Conservation (phyloP, 1,140 invertebrate genomes). For the Tetraneura akinire region DNA sequence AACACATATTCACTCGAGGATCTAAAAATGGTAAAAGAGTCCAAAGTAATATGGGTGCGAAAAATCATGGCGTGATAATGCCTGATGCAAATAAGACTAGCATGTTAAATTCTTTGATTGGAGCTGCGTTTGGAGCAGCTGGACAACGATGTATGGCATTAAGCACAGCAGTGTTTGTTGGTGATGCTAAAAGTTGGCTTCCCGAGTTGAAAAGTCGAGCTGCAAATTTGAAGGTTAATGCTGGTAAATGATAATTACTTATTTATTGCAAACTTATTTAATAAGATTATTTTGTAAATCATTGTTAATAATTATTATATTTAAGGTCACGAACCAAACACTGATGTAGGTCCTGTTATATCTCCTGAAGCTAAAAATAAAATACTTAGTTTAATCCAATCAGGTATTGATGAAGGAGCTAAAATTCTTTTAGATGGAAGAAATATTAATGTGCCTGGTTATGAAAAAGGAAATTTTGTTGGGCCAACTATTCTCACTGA, state of each 20-base stretch:
- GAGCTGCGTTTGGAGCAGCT: slow-evolving; percentile 93
- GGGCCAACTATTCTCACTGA: slow-evolving; percentile 93
- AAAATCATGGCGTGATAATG: slow-evolving; percentile 97
- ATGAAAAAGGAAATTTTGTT: slow-evolving; percentile 97
- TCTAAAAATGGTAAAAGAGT: slow-evolving; percentile 91
- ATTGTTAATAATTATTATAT: slow-evolving; percentile 22
- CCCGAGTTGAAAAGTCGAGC: slow-evolving; percentile 87
- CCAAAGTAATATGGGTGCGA: slow-evolving; percentile 98
- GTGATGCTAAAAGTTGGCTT: slow-evolving; percentile 91
- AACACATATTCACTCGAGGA: slow-evolving; percentile 93
- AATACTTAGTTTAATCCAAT: slow-evolving; percentile 84
- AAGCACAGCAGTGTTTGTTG: slow-evolving; percentile 95
- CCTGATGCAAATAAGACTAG: slow-evolving; percentile 97
- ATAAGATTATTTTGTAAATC: not conserved
- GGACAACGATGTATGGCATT: slow-evolving; percentile 98
- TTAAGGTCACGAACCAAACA: slow-evolving; percentile 80
- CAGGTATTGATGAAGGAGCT: slow-evolving; percentile 86
- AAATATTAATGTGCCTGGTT: slow-evolving; percentile 77
- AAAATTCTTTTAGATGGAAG: slow-evolving; percentile 88
- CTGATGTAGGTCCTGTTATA: slow-evolving; percentile 98
- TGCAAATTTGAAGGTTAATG: slow-evolving; percentile 89
- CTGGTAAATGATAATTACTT: slow-evolving; percentile 62
- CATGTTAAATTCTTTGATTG: slow-evolving; percentile 89
- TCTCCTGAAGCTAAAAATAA: slow-evolving; percentile 86
- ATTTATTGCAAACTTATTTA: not conserved